Base-by-base conservation (phyloP, 2,113 vertebrate species). In the Tetraodon nigroviridis region DNA sequence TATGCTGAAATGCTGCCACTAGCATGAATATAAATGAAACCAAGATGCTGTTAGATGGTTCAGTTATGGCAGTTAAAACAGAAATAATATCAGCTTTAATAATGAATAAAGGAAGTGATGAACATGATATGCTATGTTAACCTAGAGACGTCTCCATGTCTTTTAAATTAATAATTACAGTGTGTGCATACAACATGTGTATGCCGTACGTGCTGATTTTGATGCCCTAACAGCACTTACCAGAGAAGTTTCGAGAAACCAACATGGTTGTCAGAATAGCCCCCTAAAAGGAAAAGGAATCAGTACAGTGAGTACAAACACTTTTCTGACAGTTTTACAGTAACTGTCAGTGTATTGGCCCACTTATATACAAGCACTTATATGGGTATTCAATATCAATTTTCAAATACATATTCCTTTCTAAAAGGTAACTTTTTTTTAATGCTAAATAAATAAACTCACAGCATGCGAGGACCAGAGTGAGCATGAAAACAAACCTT, bases 241-340 rank as follows among this genome's bases (percentile, higher is more conserved):
- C 95, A 85, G 95, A 98, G 86, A 98, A 98, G 84, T 98, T 98
- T 62, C 95, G 89, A 42, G 94, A 96, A 72, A 95, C 95, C 91
- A 98, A 82, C 95, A 98, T 98, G 71, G 95, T 96, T 44, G 95
- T 97, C 51, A 97, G 93, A 84, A 96, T 96, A 55, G 95, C 95
- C 2, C 95, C 95, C 95, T 96, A 83, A 7, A 40, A 61, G 4
- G 50, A 51, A 49, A 67, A 76, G 6, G 48, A 17, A 37, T 37
- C 32, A 37, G 32, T 37, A 8, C 8, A 37, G 32, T 37, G 32
- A 37, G 32, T 37, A 37, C 11, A 61, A 40, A 16, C 47, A 41
- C 1, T 22, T 13, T 49, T 61, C 1, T 18, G 61, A 2, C 5
- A 52, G 13, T 17, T 0, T 40, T 12, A 29, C 19, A 20, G 48